phyloP scores from a whole-genome alignment of 2,113 vertebrate genomes.

The Muscicapa adusta region DNA sequence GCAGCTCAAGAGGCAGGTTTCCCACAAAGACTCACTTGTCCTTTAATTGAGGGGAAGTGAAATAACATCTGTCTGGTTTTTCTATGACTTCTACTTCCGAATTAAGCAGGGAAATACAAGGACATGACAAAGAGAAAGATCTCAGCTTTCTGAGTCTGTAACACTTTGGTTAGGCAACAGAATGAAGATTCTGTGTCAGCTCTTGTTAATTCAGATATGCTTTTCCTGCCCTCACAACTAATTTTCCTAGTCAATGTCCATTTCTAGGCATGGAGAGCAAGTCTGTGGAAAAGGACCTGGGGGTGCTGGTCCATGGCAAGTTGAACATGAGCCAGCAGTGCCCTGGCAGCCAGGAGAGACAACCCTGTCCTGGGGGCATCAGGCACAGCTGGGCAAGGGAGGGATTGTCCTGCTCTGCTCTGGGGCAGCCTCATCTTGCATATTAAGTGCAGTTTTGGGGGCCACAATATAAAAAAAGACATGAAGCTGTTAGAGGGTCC shows the following conservation, averaged over 20 bases:
- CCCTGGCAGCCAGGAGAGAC: neutral
- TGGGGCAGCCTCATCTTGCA: rapidly evolving
- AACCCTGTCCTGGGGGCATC: neutral
- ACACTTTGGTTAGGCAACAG: neutral
- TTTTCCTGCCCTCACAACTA: neutral
- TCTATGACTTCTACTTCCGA: neutral
- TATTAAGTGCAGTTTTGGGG: rapidly evolving
- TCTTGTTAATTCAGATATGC: neutral
- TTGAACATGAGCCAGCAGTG: neutral
- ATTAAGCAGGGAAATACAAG: neutral
- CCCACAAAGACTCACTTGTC: neutral
- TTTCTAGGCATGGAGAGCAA: neutral
- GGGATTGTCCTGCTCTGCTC: neutral
- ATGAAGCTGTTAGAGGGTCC: neutral
- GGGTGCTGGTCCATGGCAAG: neutral
- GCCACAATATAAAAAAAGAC: neutral
- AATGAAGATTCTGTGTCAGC: neutral
- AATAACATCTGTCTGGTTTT: neutral
- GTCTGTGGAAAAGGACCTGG: neutral
- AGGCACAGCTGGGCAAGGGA: rapidly evolving
- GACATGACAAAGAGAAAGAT: neutral
- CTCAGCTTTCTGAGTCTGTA: neutral
- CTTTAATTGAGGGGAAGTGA: neutral
- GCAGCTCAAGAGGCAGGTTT: neutral
- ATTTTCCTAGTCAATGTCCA: neutral